These are phyloP conservation scores for Silurus glanis DNA, from an alignment of 2,113 vertebrate species.

Conservation along the genomic window DNA sequence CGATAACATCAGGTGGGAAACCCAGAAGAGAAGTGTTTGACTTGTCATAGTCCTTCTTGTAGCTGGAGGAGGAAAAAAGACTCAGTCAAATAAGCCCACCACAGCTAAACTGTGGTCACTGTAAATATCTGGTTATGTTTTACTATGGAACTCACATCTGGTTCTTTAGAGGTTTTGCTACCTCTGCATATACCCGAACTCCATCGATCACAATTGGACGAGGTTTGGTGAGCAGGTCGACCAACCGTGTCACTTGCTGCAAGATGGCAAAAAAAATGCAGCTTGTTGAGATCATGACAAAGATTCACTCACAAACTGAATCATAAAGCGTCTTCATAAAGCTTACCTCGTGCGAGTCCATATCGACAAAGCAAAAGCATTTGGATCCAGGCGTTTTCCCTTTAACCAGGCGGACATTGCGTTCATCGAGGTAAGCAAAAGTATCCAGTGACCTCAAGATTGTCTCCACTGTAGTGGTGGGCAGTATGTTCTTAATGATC, in stretches of 20 bases:
- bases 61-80: slow-evolving; percentile 58
- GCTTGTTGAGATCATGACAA: not conserved
- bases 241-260: slow-evolving; percentile 90
- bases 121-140: not conserved
- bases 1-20: slow-evolving; percentile 64
- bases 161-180: slow-evolving; percentile 83
- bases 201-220: slow-evolving; percentile 91
- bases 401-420: slow-evolving; percentile 91
- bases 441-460: slow-evolving; percentile 90
- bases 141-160: slow-evolving; percentile 66
- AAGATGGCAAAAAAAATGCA: slow-evolving; percentile 40
- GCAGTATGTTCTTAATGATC: slow-evolving; percentile 91
- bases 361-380: slow-evolving; percentile 93
- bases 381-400: slow-evolving; percentile 83
- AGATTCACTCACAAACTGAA: too few relatives aligned
- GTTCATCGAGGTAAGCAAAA: slow-evolving; percentile 86
- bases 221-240: slow-evolving; percentile 88
- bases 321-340: not conserved
- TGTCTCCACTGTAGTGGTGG: slow-evolving; percentile 85
- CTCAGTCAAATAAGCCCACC: not conserved
- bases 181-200: slow-evolving; percentile 87
- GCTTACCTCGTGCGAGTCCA: slow-evolving; percentile 89
- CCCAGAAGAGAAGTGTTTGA: slow-evolving; percentile 67
- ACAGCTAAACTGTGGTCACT: not conserved
- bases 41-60: slow-evolving; percentile 69